A percentile compares a stretch with the other conserved stretches of the same genome.
Conservation (phyloP, 2,797 vertebrate genomes). For the Hyperoplus immaculatus region DNA sequence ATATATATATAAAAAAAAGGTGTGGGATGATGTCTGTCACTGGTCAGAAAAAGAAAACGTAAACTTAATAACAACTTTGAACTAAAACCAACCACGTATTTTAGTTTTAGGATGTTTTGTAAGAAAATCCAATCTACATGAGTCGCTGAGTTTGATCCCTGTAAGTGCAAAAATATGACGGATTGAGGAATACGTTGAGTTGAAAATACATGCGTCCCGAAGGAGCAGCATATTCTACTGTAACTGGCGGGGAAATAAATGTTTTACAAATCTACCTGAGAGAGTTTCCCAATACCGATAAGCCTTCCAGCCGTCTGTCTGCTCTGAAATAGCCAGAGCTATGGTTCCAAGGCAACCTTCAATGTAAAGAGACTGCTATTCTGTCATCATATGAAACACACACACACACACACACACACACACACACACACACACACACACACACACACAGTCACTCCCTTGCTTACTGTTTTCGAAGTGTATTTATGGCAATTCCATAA, state of each 20-base stretch:
- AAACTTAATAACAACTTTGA: slow-evolving; percentile 16
- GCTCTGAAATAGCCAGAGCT: slow-evolving; percentile 27
- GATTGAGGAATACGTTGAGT: slow-evolving; percentile 57
- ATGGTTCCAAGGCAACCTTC: slow-evolving; percentile 50
- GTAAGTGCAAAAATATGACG: slow-evolving; percentile 61
- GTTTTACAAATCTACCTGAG: slow-evolving; percentile 62
- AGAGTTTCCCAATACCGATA: slow-evolving; percentile 56
- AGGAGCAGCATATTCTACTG: slow-evolving; percentile 50
- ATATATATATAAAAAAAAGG: slow-evolving; percentile 40
- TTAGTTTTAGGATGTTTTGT: slow-evolving; percentile 7
- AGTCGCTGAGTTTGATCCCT: slow-evolving; percentile 53
- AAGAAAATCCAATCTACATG: slow-evolving; percentile 50
- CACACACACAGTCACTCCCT: not conserved
- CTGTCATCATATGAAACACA: slow-evolving; percentile 31
- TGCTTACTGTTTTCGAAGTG: slow-evolving; percentile 58
- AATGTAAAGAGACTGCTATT: slow-evolving; percentile 23
- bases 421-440: slow-evolving; percentile 19
- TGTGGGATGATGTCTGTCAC: slow-evolving; percentile 3
- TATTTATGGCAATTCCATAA: slow-evolving; percentile 72
- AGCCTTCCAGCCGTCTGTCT: slow-evolving; percentile 58
- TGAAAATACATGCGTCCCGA: slow-evolving; percentile 49
- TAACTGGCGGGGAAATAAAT: slow-evolving; percentile 60
- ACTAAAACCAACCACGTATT: slow-evolving; percentile 29
- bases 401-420: slow-evolving; percentile 15
- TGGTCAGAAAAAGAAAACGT: not conserved